Evolutionary conservation across 1,140 invertebrate genomes (phyloP).

Genomic region (Bactericera cockerelli): DNA sequence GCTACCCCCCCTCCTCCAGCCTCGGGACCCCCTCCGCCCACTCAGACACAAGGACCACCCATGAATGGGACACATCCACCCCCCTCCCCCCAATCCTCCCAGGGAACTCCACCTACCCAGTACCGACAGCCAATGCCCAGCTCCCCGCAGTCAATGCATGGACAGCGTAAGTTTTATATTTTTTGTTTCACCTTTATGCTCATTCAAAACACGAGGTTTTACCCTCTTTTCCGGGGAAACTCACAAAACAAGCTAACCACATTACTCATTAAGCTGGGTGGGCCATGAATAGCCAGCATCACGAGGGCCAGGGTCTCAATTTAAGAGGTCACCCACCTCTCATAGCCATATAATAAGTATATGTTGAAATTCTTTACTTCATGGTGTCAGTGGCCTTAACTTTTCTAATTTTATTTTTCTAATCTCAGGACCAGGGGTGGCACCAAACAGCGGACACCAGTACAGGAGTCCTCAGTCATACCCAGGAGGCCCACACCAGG

Average conservation of each 20-base stretch:
- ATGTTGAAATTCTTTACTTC: no score
- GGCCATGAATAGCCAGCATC: no score
- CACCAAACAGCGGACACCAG: slow-evolving; percentile 1
- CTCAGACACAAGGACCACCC: neutral
- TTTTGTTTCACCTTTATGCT: no score
- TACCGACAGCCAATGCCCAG: neutral
- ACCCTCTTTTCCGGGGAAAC: no score
- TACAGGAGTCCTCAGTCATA: neutral
- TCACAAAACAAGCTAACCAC: no score
- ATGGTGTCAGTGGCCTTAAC: no score
- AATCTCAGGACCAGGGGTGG: neutral
- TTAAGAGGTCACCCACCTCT: no score
- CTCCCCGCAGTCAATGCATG: slow-evolving; percentile 1
- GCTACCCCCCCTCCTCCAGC: neutral
- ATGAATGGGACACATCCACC: slow-evolving; percentile 9
- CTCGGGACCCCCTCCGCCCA: neutral
- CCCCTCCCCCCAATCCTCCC: neutral
- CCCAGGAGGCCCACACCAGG: neutral
- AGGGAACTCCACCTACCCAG: neutral
- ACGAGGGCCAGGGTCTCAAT: no score
- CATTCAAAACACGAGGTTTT: no score
- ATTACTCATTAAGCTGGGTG: no score
- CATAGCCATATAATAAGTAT: no score
- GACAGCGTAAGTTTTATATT: slow-evolving; percentile 3
- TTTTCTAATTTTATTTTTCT: neutral